These are phyloP conservation scores for Thunnus albacares DNA, from an alignment of 2,797 vertebrate species.

Conservation along the genomic window DNA sequence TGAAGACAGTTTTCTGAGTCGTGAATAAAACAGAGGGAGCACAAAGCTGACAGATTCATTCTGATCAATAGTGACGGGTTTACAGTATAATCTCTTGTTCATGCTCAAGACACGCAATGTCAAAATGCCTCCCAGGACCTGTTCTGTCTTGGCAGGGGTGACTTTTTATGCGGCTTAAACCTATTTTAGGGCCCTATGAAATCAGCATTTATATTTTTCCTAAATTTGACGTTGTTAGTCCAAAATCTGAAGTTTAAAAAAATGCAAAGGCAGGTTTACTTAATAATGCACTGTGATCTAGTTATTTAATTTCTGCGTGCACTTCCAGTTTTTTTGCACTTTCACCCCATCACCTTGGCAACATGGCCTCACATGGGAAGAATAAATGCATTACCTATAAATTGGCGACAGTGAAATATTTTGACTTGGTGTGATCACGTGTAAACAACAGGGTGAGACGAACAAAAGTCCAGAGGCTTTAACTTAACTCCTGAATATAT, in stretches of 20 bases:
- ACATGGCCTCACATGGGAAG: not conserved
- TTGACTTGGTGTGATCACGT: not conserved
- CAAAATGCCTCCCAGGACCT: conserved; percentile 40
- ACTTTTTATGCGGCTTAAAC: conserved; percentile 20
- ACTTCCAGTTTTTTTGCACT: not conserved
- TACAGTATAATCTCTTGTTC: conserved; percentile 28
- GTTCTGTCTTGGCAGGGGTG: conserved; percentile 22
- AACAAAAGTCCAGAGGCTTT: conserved; percentile 3
- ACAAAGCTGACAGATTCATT: conserved; percentile 7
- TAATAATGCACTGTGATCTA: conserved; percentile 14
- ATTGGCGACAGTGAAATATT: conserved; percentile 3
- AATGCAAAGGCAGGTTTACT: not conserved
- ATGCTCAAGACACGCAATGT: conserved; percentile 4
- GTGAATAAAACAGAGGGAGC: not conserved
- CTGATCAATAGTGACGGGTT: conserved; percentile 18
- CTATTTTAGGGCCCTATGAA: conserved; percentile 20
- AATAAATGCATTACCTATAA: not conserved
- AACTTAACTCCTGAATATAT: conserved; percentile 30
- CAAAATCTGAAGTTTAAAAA: conserved; percentile 31
- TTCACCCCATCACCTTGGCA: not conserved
- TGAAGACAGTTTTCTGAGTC: not conserved
- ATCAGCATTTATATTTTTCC: conserved; percentile 8
- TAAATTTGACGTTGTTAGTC: not conserved
- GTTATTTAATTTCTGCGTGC: not conserved
- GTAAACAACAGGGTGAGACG: conserved; percentile 2